Evolutionary conservation across 1,140 invertebrate species (phyloP).

Genomic region (Drosophila erecta): DNA sequence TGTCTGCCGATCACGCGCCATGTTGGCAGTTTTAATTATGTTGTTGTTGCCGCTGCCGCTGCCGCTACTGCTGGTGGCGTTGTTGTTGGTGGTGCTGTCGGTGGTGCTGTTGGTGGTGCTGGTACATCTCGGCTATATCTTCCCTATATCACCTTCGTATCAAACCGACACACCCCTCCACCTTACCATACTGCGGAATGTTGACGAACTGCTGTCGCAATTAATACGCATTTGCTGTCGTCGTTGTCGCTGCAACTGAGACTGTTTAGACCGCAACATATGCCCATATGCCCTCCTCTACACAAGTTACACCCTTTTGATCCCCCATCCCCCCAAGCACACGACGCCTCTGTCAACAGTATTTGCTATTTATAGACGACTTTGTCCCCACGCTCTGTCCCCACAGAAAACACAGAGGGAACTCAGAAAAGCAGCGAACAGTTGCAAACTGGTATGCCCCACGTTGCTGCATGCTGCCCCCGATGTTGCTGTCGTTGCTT

Average conservation of each 20-base stretch:
- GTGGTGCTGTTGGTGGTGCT: background rate
- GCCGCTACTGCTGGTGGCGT: background rate
- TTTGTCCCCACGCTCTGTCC: slow-evolving; percentile 65
- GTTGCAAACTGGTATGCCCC: slow-evolving; percentile 40
- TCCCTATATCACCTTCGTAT: slow-evolving; percentile 9
- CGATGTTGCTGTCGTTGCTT: slow-evolving; percentile 11
- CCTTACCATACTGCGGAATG: slow-evolving; percentile 54
- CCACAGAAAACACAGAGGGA: slow-evolving; percentile 11
- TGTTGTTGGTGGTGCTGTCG: background rate
- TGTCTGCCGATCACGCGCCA: slow-evolving; percentile 77
- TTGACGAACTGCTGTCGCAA: slow-evolving; percentile 80
- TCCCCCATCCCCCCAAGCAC: background rate
- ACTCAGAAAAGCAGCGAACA: slow-evolving; percentile 25
- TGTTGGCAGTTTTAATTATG: slow-evolving; percentile 79
- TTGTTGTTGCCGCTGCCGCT: slow-evolving; percentile 44
- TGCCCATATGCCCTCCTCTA: background rate
- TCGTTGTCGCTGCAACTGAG: slow-evolving; percentile 66
- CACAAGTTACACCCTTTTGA: no score
- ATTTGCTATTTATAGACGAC: slow-evolving; percentile 69
- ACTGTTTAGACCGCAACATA: slow-evolving; percentile 30
- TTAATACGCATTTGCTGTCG: slow-evolving; percentile 74
- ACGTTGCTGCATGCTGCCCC: slow-evolving; percentile 12
- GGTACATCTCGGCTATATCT: background rate
- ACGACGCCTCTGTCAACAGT: slow-evolving; percentile 27
- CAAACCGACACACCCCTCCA: background rate